Base-by-base conservation (phyloP, 1,140 invertebrate species). In the Bombus waltoni region DNA sequence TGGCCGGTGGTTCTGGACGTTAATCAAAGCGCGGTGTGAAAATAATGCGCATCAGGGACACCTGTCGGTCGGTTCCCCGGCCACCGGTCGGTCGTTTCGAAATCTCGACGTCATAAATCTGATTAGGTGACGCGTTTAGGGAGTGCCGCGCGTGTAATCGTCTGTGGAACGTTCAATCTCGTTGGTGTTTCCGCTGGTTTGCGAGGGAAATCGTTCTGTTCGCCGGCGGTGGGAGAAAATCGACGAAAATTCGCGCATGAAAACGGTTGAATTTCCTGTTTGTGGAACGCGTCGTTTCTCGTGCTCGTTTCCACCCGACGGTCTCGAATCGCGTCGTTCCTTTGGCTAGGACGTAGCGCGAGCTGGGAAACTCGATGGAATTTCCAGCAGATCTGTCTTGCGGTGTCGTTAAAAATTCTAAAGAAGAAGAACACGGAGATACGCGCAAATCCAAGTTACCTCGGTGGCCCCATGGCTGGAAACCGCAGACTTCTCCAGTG, bases 401-500 rank as follows among this genome's bases (percentile, higher is more conserved):
- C 73, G 44, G 44, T 53, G 44, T 65, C n/a, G 47, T 62, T 82
- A 28, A 73, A 82, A 70, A 68, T 77, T 40, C n/a, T 15, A 22
- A 53, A 18, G 15, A 1, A 10, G 15, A 66, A 0, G 32, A 6
- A 42, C 22, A 35, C 15, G 22, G 32, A 1, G 80, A n/a, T 47
- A 72, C 40, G 32, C n/a, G 40, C 9, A 10, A 74, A 74, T 81
- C 53, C 38, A 3, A 2, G n/a, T 22, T 65, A 77, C 15, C 22
- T 44, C 44, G 73, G 28, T 66, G 44, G 71, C 59, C 66, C n/a
- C 72, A 70, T 32, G 66, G 59, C 10, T 44, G 72, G 68, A 81
- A 88, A 81, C 73, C 78, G 62, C 68, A 40, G 28, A 81, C 42
- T 73, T 57, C 77, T 85, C 82, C 57, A 40, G 59, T 59, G 82